Base-by-base conservation (phyloP, 2,797 vertebrate species). In the Sebastes aleutianus region DNA sequence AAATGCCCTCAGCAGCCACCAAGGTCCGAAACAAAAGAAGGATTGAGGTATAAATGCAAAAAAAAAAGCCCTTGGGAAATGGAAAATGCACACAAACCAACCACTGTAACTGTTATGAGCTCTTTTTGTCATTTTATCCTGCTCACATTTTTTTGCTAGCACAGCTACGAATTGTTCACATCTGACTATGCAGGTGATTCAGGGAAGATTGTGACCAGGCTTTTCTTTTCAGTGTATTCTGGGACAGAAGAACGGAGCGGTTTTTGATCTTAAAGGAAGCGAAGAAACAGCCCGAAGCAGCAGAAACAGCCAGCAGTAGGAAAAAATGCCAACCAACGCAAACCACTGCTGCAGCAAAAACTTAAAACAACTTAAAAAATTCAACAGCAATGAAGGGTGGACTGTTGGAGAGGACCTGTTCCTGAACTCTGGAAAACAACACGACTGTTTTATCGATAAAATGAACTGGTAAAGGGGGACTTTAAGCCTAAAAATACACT, bases 221-320 rank as follows among this genome's bases (percentile, higher is more conserved):
- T 67, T 69, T 61, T 56, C 2, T 43, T 71, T 53, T 18, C 50
- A 16, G 39, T n/a, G 34, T 11, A 54, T 71, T 71, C 27, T 64
- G 26, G 61, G 57, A 74, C 2, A 54, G 56, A 68, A 39, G 57
- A 53, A 9, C 1, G 0, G 14, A 61, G 59, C 3, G 1, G 10
- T 31, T 29, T 63, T 53, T 56, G 53, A 69, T 61, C 6, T 22
- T 1, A 20, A 70, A 61, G 36, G 78, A 56, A 79, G 78, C 2
- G n/a, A 58, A 43, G 54, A 64, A 36, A 16, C 64, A 65, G 85
- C 77, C 71, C 32, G 87, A 75, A 86, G 82, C 79, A 63, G 80
- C 63, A 80, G 69, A 73, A 26, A 20, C 24, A 83, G 66, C 43
- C 76, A 67, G 58, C 22, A 66, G 71, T 1, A 6, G 58, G 24